A percentile compares a stretch with the other conserved stretches of the same genome.
Conservation (phyloP, 2,888 invertebrate species). For the Elaeidobius kamerunicus region DNA sequence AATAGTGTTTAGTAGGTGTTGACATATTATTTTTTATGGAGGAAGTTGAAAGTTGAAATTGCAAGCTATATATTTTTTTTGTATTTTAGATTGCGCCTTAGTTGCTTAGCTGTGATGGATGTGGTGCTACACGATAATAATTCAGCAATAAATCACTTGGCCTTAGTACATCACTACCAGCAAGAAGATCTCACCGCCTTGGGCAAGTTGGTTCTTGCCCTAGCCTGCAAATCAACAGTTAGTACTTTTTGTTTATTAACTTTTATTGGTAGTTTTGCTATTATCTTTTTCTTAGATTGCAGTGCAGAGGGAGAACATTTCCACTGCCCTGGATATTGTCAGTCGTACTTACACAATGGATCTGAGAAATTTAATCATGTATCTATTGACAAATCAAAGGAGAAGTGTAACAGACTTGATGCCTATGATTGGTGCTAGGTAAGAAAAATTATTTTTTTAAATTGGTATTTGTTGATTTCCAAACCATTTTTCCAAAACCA, state of each 20-base stretch:
- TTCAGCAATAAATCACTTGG: constrained; percentile 57
- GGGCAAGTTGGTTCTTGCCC: constrained; percentile 84
- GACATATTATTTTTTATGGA: too few species aligned
- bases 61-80: constrained; percentile 1
- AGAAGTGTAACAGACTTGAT: constrained; percentile 92
- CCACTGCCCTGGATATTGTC: constrained; percentile 85
- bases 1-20: constrained; percentile 40
- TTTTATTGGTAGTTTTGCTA: constrained; percentile 2
- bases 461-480: too few species aligned
- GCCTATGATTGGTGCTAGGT: constrained; percentile 97
- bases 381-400: constrained; percentile 65
- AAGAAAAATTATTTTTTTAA: too few species aligned
- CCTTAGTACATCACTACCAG: constrained; percentile 68
- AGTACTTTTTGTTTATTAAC: background rate
- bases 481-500: too few species aligned
- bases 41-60: background rate
- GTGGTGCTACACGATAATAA: constrained; percentile 73
- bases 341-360: constrained; percentile 89
- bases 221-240: constrained; percentile 85
- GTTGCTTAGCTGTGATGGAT: constrained; percentile 78
- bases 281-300: constrained; percentile 54
- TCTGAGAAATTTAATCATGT: constrained; percentile 91
- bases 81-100: constrained; percentile 68
- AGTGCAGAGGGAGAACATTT: constrained; percentile 81
- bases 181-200: constrained; percentile 91